These are phyloP conservation scores for Rhagophthalmus giganteus DNA, from an alignment of 2,888 invertebrate species.

Conservation along the genomic window DNA sequence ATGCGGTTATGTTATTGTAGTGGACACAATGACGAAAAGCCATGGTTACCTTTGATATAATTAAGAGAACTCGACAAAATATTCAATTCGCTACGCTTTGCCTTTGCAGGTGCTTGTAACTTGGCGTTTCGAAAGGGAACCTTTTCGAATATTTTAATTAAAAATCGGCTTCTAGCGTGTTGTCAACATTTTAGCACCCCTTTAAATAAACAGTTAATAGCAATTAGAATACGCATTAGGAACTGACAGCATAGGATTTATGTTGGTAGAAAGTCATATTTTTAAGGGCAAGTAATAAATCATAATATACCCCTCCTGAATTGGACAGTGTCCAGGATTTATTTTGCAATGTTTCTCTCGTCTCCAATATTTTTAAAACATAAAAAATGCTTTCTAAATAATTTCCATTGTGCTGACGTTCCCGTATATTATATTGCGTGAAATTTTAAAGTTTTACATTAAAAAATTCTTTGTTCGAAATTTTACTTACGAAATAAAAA, in stretches of 20 bases:
- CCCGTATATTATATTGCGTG: too few relatives aligned
- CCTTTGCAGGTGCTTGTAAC: too few relatives aligned
- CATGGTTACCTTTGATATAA: constrained; percentile 22
- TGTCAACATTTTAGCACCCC: too few relatives aligned
- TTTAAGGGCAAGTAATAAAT: constrained; percentile 16
- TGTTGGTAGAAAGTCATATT: constrained; percentile 20
- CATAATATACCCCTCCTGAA: constrained; percentile 3
- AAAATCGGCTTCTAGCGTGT: too few relatives aligned
- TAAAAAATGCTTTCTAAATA: background rate
- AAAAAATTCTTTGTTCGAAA: too few relatives aligned
- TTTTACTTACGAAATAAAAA: constrained; percentile 9
- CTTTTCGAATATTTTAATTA: too few relatives aligned
- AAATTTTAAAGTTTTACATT: too few relatives aligned
- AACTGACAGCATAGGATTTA: constrained; percentile 29
- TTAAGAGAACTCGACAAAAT: constrained; percentile 6
- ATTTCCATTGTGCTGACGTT: too few relatives aligned
- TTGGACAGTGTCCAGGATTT: constrained; percentile 9
- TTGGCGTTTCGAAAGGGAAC: too few relatives aligned
- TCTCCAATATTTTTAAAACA: background rate
- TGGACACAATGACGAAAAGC: constrained; percentile 1
- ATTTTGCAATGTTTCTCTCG: background rate
- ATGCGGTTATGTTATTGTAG: background rate
- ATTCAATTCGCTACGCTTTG: background rate
- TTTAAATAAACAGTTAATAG: constrained; percentile 7
- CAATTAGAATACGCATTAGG: constrained; percentile 31